phyloP scores from a whole-genome alignment of 2,113 vertebrate genomes.

The Ramphastos sulfuratus region DNA sequence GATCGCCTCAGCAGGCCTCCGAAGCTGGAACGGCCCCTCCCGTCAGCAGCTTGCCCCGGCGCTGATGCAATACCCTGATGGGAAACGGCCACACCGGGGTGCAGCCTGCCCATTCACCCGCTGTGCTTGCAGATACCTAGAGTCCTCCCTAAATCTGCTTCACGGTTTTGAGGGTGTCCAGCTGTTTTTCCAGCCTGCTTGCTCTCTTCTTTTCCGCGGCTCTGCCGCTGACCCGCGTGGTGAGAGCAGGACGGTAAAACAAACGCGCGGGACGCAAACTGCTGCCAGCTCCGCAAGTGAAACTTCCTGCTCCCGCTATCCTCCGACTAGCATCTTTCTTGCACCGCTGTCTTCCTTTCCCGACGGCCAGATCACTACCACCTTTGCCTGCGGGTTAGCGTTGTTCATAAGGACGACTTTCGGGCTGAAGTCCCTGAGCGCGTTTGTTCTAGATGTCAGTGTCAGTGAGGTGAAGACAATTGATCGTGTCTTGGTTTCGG shows the following conservation, averaged over 20 bases:
- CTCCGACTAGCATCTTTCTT: neutral
- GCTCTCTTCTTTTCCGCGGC: neutral
- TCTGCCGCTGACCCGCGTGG: neutral
- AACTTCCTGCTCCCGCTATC: rapidly evolving
- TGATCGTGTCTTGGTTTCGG: neutral
- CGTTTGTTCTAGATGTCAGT: neutral
- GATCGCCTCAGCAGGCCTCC: neutral
- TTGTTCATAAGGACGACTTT: rapidly evolving
- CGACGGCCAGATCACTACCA: too few species aligned
- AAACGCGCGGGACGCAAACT: rapidly evolving
- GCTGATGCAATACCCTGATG: neutral
- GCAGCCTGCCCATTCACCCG: neutral
- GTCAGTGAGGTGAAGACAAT: rapidly evolving
- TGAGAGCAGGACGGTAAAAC: neutral
- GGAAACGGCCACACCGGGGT: rapidly evolving
- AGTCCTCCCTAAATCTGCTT: neutral
- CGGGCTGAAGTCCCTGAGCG: neutral
- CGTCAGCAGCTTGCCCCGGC: neutral
- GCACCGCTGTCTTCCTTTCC: rapidly evolving
- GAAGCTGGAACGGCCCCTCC: neutral
- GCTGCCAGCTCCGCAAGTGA: neutral
- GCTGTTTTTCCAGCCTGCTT: neutral
- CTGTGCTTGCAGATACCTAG: rapidly evolving
- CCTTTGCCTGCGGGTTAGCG: rapidly evolving
- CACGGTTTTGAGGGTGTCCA: neutral